Evolutionary conservation across 2,888 invertebrate genomes (phyloP), one percentile per base, ranked within the genome.

Genomic region (Drosophila merina): DNA sequence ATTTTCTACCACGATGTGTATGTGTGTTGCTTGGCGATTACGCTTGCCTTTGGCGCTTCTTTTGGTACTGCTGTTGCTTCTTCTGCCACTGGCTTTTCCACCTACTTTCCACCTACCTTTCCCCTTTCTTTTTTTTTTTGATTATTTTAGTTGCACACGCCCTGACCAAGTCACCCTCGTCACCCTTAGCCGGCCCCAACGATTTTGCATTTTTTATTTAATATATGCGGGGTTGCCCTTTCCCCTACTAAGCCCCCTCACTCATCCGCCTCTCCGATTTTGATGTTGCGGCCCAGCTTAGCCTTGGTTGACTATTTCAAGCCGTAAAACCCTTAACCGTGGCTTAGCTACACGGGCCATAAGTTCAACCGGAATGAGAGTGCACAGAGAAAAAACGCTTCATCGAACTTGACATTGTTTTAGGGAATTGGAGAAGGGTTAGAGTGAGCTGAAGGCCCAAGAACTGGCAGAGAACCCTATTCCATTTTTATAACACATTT

Each of bases 201-300:
- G 64, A 66, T 79, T 79, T 82, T 62, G 66, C 84, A 77, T 79
- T 77, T 74, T 66, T 60, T 72, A 76, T 77, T 77, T 76, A 76
- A 77, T 74, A 76, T 77, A 77, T 74, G 79, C 75, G 52, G 48
- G 51, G 77, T 62, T 74, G 63, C 40, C 73, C 31, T 31, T 63
- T 45, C 20, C 9, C n/a, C 42, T 38, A 30, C 8, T 36, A 31
- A 52, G 42, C 49, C 26, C 4, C 12, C 20, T 20, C 20, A 20
- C 20, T 20, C 20, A 20, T 20, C 36, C 14, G 38, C 40, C 40
- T 52, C 20, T 7, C 26, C 49, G 28, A 12, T 59, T 47, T 56
- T 57, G 54, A 57, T 73, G 52, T 49, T 56, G 57, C 42, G 47
- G 50, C 57, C 74, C 38, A 62, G 57, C 52, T 64, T 64, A 64